phyloP scores from a whole-genome alignment of 2,888 invertebrate species.

The Athripsodes cinereus region DNA sequence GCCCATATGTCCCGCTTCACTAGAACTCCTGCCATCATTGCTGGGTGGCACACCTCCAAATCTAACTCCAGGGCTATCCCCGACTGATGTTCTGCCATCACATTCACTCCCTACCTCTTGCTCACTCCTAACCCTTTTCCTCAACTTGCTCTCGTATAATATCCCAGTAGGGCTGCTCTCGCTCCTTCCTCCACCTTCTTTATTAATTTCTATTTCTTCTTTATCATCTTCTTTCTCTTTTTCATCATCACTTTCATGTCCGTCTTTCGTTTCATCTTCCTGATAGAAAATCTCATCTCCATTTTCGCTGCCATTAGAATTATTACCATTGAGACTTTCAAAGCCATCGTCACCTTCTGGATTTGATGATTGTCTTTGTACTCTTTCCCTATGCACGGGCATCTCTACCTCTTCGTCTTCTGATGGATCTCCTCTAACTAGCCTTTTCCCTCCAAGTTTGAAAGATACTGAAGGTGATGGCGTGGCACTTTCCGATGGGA shows the following conservation, averaged over 20 bases:
- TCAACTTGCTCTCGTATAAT: conserved; percentile 15
- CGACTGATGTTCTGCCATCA: not conserved
- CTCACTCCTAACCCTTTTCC: conserved; percentile 5
- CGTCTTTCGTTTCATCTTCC: conserved; percentile 14
- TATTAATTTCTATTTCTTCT: conserved; percentile 30
- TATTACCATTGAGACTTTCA: conserved; percentile 78
- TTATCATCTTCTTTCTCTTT: conserved; percentile 41
- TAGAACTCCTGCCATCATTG: conserved; percentile 23
- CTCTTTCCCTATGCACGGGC: conserved; percentile 10
- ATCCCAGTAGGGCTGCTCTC: conserved; percentile 12
- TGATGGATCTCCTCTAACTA: conserved; percentile 11
- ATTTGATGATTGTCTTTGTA: conserved; percentile 6
- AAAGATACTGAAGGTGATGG: conserved; percentile 23
- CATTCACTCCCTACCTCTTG: not conserved
- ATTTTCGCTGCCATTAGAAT: conserved; percentile 59
- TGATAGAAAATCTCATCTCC: conserved; percentile 23
- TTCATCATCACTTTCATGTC: conserved; percentile 36
- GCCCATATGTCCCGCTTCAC: conserved; percentile 16
- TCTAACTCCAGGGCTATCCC: conserved; percentile 13
- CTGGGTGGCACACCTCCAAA: conserved; percentile 18
- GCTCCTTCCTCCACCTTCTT: conserved; percentile 25
- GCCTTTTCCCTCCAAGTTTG: conserved; percentile 9
- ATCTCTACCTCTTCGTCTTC: conserved; percentile 15
- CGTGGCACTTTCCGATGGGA: conserved; percentile 7
- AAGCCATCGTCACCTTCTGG: conserved; percentile 72